phyloP scores from a whole-genome alignment of 2,797 vertebrate species.

The Trachops cirrhosus region DNA sequence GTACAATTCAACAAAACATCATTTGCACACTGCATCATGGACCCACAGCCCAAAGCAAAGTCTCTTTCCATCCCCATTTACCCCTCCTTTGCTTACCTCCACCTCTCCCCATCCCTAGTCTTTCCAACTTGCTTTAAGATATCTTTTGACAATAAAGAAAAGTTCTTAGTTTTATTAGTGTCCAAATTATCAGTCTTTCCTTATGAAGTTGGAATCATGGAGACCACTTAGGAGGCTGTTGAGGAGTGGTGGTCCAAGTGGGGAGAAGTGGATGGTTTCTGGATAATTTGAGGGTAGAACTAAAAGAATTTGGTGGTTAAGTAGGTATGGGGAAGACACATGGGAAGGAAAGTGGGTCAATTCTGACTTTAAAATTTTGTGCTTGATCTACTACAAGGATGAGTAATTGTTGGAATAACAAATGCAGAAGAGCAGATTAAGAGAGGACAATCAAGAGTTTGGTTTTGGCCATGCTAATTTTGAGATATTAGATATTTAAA shows the following conservation, averaged over 20 bases:
- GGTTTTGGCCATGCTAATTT: not conserved
- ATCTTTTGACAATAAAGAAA: not conserved
- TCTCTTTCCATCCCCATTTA: not conserved
- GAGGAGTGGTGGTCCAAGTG: not conserved
- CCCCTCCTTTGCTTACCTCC: not conserved
- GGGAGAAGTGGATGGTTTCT: not conserved
- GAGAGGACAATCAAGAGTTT: not conserved
- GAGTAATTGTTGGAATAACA: not conserved
- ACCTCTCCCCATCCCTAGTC: not conserved
- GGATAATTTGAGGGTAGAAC: not conserved
- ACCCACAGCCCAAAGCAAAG: not conserved
- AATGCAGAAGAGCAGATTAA: not conserved
- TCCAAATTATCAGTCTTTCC: not conserved
- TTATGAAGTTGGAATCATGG: not conserved
- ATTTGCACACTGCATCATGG: not conserved
- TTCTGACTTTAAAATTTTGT: not conserved
- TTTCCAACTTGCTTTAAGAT: not conserved
- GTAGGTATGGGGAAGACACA: not conserved
- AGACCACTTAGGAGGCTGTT: not conserved
- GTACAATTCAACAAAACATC: too few relatives aligned
- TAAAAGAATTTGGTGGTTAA: not conserved
- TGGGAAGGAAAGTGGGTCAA: not conserved
- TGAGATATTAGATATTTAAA: not conserved
- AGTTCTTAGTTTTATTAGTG: not conserved
- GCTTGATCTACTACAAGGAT: not conserved